Percentiles rank a stretch among this genome's conserved stretches.
Conservation (phyloP, 2,888 invertebrate species). For the Dromius quadrimaculatus region DNA sequence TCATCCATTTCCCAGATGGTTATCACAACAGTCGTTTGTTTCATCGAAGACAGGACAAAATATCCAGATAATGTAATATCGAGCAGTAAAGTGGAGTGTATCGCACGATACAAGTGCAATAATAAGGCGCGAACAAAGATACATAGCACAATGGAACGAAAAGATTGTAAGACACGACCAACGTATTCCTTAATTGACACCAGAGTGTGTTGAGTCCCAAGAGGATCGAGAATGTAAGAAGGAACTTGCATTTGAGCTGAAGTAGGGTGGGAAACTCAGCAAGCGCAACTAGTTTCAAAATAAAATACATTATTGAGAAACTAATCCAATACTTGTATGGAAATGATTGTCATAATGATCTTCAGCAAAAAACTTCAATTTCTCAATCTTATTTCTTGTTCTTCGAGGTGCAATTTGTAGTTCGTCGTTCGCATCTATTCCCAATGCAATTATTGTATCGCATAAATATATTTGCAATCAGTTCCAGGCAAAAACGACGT, state of each 20-base stretch:
- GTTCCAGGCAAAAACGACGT: constrained; percentile 1
- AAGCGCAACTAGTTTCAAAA: no score
- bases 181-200: constrained; percentile 38
- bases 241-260: no score
- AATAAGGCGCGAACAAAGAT: constrained; percentile 33
- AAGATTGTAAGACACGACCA: constrained; percentile 21
- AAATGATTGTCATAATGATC: no score
- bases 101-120: background rate
- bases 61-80: background rate
- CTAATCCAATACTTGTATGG: no score
- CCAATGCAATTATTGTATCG: constrained; percentile 27
- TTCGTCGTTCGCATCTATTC: background rate
- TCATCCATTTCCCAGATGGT: background rate
- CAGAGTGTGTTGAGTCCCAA: background rate
- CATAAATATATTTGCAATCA: constrained; percentile 40
- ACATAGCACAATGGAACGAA: constrained; percentile 17
- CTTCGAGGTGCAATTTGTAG: background rate
- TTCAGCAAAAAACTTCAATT: background rate
- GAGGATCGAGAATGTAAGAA: background rate
- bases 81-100: background rate
- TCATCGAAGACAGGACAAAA: background rate
- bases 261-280: no score
- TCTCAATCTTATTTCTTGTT: background rate
- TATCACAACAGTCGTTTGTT: background rate
- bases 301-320: no score